Evolutionary conservation across 2,888 invertebrate genomes (phyloP).

Genomic region (Rhopalosiphum nymphaeae): DNA sequence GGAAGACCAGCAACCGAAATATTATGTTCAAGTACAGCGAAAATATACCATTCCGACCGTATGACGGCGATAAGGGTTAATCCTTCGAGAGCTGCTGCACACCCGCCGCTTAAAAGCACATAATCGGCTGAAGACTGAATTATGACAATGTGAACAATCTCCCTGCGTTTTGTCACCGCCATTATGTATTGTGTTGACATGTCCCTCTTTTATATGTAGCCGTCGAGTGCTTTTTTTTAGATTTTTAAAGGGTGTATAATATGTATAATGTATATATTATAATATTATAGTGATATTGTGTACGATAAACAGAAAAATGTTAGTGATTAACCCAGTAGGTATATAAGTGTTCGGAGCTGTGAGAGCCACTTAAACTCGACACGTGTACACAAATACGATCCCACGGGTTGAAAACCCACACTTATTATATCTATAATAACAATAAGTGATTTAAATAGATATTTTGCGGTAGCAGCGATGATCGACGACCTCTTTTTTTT

Average conservation of each 20-base stretch:
- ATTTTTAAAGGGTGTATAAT: background rate
- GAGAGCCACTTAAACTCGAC: constrained; percentile 37
- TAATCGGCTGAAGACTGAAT: constrained; percentile 39
- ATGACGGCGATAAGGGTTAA: constrained; percentile 41
- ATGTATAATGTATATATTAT: background rate
- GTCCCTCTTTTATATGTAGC: background rate
- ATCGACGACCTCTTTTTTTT: background rate
- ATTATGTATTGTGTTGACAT: background rate
- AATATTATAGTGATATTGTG: background rate
- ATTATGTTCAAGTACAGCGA: background rate
- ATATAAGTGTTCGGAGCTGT: background rate
- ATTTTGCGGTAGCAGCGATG: background rate
- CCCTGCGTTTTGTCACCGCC: background rate
- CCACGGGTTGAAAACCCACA: constrained; percentile 39
- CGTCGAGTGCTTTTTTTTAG: constrained; percentile 41
- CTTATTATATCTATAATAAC: background rate
- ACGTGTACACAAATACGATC: constrained; percentile 45
- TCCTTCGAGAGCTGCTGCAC: constrained; percentile 2
- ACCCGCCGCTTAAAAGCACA: constrained; percentile 38
- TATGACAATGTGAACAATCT: constrained; percentile 34
- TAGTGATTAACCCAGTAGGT: background rate
- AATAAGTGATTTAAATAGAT: background rate
- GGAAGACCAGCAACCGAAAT: background rate
- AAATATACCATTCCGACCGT: background rate
- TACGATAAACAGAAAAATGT: background rate